Evolutionary conservation across 2,113 vertebrate species (phyloP), one percentile per base, ranked within the genome.

Genomic region (Pandion haliaetus): DNA sequence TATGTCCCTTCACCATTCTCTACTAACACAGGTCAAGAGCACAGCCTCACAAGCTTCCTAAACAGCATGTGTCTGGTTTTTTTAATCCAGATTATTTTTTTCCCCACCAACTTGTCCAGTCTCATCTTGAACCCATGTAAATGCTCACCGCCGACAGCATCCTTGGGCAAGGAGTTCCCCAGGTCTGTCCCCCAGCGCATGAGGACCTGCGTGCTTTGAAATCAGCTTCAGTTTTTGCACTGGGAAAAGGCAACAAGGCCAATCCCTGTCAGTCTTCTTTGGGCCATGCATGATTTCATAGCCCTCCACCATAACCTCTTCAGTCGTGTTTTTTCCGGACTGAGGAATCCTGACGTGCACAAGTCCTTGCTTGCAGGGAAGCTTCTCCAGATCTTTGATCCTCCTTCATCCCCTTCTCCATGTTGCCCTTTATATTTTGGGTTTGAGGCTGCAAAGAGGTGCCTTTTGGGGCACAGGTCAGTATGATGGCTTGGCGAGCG

Each of bases 311-410:
- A 26, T 45, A 73, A 54, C 81, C 19, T 88, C 55, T 78, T 50
- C 65, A 82, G 65, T 66, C 78, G 32, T 5, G 36, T 44, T 71
- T 88, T 83, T 62, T 91, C 34, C 84, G 89, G 52, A 13, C 61
- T 54, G 86, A 65, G 78, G n/a, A 61, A 36, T 32, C 65, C 61
- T 85, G 36, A 17, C 0, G 0, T 67, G 32, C 42, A 34, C 85
- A 86, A 91, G 93, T 63, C 73, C 73, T 87, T 67, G 85, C 95
- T 85, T 93, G 92, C 47, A 90, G n/a, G 66, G 57, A 63, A 59
- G 42, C 57, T 90, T n/a, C 44, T 84, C 24, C 62, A 95, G 82
- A 77, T n/a, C 71, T 95, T 93, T 86, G 95, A 95, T 92, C 82
- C 62, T 92, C 74, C 24, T 93, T 69, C 74, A 76, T 49, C 54